These are phyloP conservation scores for Gopherus flavomarginatus DNA, from an alignment of 2,113 vertebrate genomes.

Conservation along the genomic window DNA sequence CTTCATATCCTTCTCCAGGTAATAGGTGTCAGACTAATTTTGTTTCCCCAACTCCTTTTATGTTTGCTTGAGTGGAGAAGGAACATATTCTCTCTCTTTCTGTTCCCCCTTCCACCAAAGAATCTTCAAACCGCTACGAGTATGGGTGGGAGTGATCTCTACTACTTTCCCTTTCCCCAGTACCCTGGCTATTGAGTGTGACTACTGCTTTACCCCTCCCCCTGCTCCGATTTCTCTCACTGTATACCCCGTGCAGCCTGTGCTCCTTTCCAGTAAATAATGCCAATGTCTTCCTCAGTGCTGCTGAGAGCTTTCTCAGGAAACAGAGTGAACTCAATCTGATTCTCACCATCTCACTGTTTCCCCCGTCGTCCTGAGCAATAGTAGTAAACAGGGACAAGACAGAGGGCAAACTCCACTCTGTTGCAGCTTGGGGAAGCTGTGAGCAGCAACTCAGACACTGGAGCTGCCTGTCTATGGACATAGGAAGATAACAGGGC, in stretches of 20 bases:
- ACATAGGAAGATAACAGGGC: accelerated
- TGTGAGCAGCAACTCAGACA: not conserved
- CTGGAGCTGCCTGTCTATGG: not conserved
- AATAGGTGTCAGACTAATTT: not conserved
- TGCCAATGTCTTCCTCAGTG: not conserved
- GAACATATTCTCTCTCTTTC: not conserved
- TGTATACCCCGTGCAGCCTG: accelerated
- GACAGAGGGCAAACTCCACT: accelerated
- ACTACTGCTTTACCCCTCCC: not conserved
- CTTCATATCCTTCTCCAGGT: not conserved
- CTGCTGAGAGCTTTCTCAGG: not conserved
- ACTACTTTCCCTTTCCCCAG: not conserved
- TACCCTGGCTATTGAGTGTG: not conserved
- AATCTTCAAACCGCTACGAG: not conserved
- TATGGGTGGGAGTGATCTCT: not conserved
- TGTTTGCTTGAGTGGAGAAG: not conserved
- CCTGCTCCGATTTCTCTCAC: accelerated
- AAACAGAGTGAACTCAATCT: accelerated
- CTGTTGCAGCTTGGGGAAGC: not conserved
- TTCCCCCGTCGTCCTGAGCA: not conserved
- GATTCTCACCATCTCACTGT: accelerated
- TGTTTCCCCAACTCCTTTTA: not conserved
- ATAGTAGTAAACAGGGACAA: not conserved
- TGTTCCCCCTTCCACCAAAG: not conserved
- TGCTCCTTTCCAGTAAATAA: not conserved